These are phyloP conservation scores for Poecile atricapillus DNA, from an alignment of 2,113 vertebrate genomes.

Conservation along the genomic window DNA sequence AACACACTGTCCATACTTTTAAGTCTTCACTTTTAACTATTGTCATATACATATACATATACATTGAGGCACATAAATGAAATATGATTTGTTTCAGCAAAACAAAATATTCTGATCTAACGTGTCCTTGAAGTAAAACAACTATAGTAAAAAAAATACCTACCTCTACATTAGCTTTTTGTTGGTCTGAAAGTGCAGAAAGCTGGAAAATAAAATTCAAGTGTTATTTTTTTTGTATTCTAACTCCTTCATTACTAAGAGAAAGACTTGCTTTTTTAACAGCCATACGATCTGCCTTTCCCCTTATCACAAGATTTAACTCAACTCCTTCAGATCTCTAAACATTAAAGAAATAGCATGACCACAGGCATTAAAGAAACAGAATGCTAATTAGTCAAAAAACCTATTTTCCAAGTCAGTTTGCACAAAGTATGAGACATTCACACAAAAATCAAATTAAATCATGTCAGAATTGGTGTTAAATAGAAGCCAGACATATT, in stretches of 20 bases:
- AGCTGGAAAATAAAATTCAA: slow-evolving; percentile 76
- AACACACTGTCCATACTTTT: neutral
- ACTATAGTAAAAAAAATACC: neutral
- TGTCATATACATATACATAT: neutral
- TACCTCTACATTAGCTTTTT: slow-evolving; percentile 93
- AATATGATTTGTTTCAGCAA: neutral
- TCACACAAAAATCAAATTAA: neutral
- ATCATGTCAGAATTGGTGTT: neutral
- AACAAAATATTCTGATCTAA: neutral
- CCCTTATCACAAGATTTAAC: neutral
- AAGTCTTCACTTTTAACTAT: neutral
- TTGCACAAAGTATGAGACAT: neutral
- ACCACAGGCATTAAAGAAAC: neutral
- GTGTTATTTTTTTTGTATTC: neutral
- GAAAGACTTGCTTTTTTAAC: neutral
- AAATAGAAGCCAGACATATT: neutral
- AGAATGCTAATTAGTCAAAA: neutral
- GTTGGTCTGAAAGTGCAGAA: slow-evolving; percentile 86
- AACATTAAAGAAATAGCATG: neutral
- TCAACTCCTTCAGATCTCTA: neutral
- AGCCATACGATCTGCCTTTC: neutral
- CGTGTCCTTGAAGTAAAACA: neutral
- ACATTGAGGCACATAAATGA: neutral
- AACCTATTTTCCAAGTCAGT: neutral
- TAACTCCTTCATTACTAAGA: neutral